Base-by-base conservation (phyloP, 1,140 invertebrate species). In the Wasmannia auropunctata region DNA sequence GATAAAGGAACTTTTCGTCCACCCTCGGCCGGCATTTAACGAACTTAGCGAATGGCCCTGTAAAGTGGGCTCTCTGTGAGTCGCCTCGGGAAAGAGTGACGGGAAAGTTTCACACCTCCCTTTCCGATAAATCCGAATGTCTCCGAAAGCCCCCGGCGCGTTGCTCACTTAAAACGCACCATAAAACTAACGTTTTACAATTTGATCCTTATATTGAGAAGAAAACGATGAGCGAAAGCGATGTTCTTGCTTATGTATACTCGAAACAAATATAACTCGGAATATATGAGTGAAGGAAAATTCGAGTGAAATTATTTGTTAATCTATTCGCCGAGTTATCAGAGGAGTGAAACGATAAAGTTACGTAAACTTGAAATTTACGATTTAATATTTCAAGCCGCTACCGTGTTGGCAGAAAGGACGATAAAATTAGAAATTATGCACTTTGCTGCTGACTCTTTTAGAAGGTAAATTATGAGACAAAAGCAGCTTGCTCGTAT, bases 1-100 rank as follows among this genome's bases (percentile, higher is more conserved):
- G 88, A 91, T 91, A 91, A 90, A 67, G 76, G 67, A 86, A 86
- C 74, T 80, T 90, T 75, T 22, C 67, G 40, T 85, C 8, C 10
- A 85, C 22, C 28, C 54, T 31, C 40, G n/a, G 10, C n/a, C 7
- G 72, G 25, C 69, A 43, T 75, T 88, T 91, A 89, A 89, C 65
- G 62, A 89, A 89, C 79, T 58, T 72, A 76, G 85, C 79, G 49
- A 75, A 43, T 49, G 31, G 14, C 54, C 43, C 37, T 43, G 31
- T 43, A 14, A 70, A 85, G 31, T 85, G 31, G n/a, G 46, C 60
- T 60, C 10, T 83, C 43, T 40, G 43, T 25, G 37, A 63, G 46
- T 54, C 51, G 56, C 25, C 49, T n/a, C 43, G 28, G 51, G 34
- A 81, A 81, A n/a, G 1, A n/a, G 19, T 60, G 40, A 6, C 4